phyloP scores from a whole-genome alignment of 1,140 invertebrate species.

The Bilobella aurantiaca region DNA sequence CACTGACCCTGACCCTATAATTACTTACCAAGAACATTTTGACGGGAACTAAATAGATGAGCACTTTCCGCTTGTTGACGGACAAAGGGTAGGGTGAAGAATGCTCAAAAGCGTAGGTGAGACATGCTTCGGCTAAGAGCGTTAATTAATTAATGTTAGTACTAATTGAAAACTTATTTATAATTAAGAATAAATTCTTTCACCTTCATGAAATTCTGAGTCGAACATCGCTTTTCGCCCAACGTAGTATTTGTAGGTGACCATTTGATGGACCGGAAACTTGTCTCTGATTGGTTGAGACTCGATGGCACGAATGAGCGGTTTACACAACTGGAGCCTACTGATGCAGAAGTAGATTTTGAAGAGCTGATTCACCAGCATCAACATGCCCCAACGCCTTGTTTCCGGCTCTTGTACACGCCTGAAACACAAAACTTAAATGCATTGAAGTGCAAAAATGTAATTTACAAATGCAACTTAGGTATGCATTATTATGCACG shows the following conservation, averaged over 20 bases:
- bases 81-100: conserved; percentile 66
- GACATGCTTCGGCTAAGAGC: conserved; percentile 78
- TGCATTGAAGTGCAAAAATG: neutral
- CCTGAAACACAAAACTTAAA: conserved; percentile 37
- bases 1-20: neutral
- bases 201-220: conserved; percentile 78
- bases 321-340: conserved; percentile 92
- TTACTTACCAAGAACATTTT: conserved; percentile 77
- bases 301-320: conserved; percentile 90
- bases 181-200: conserved; percentile 17
- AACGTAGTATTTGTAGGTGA: conserved; percentile 93
- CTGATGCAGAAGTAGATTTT: conserved; percentile 98
- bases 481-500: no score
- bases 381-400: conserved; percentile 90
- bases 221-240: conserved; percentile 97
- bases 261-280: conserved; percentile 76
- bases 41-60: conserved; percentile 92
- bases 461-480: conserved; percentile 3
- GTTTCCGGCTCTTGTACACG: conserved; percentile 75
- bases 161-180: neutral
- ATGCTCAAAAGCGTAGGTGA: conserved; percentile 81
- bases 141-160: no score
- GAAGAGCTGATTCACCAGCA: conserved; percentile 89
- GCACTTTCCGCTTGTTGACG: conserved; percentile 84
- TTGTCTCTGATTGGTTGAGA: conserved; percentile 72